Percentiles rank a stretch among this genome's conserved stretches.
These are phyloP conservation scores for Callocephalon fimbriatum DNA, from an alignment of 2,113 vertebrate genomes.

Conservation along the genomic window DNA sequence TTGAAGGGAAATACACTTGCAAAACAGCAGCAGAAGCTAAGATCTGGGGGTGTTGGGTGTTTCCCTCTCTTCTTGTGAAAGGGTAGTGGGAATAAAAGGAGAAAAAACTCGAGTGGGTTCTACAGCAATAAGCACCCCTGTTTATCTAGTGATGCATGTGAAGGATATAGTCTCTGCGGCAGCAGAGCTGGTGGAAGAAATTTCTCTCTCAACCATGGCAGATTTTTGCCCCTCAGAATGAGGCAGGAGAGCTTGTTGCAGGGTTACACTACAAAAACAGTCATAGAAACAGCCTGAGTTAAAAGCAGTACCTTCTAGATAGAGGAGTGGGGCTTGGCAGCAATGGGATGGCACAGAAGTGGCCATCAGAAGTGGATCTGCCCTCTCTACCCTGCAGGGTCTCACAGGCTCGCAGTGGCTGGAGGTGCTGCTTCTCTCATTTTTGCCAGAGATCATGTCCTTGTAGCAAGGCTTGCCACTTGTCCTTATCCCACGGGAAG, in stretches of 20 bases:
- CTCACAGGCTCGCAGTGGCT: neutral
- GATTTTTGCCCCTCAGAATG: neutral
- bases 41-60: neutral
- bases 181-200: neutral
- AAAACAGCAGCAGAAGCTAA: neutral
- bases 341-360: neutral
- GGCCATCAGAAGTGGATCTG: neutral
- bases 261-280: neutral
- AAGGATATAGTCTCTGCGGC: neutral
- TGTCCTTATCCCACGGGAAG: neutral
- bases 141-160: fast-evolving
- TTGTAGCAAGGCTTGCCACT: neutral
- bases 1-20: neutral
- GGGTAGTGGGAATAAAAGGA: neutral
- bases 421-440: neutral
- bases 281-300: neutral
- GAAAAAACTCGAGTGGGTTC: neutral
- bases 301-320: neutral
- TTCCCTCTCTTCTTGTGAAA: neutral
- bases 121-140: neutral
- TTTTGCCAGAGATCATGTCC: neutral
- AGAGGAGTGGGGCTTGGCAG: neutral
- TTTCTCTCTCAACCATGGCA: neutral
- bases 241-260: neutral
- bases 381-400: neutral